Evolutionary conservation across 2,888 invertebrate species (phyloP).

Genomic region (Frankliniella fusca): DNA sequence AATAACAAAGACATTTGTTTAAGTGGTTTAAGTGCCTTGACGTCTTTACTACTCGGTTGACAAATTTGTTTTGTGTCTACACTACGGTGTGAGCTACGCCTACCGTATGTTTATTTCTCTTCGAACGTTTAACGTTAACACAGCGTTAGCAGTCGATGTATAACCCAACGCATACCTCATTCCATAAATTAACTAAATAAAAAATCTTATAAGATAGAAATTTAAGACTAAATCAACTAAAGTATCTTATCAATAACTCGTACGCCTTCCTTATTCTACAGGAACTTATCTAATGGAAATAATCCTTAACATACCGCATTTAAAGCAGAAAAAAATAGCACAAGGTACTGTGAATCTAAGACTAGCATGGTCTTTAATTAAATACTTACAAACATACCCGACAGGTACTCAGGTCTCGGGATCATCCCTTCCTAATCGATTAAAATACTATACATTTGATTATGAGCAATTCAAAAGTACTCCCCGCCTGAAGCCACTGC

Average conservation of each 20-base stretch:
- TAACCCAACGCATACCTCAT: not conserved
- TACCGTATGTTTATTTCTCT: not conserved
- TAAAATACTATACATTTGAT: not conserved
- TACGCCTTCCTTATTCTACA: not conserved
- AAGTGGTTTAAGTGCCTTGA: too few relatives aligned
- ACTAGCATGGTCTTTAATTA: conserved; percentile 26
- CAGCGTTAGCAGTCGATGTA: conserved; percentile 8
- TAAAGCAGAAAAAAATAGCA: not conserved
- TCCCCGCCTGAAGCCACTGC: too few relatives aligned
- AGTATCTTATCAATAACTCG: not conserved
- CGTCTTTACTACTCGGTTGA: not conserved
- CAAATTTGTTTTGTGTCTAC: not conserved
- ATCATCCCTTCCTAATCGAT: not conserved
- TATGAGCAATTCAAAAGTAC: not conserved
- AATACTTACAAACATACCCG: conserved; percentile 3
- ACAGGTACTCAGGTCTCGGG: conserved; percentile 18
- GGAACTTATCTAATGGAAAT: conserved; percentile 2
- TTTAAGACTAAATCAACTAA: not conserved
- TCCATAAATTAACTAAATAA: not conserved
- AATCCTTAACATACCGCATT: not conserved
- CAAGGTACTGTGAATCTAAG: conserved; percentile 14
- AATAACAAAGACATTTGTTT: too few relatives aligned
- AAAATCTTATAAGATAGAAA: not conserved
- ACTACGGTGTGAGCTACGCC: not conserved
- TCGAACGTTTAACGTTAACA: not conserved